These are phyloP conservation scores for Ophthalmolycus amberensis DNA, from an alignment of 2,113 vertebrate genomes.

Conservation along the genomic window DNA sequence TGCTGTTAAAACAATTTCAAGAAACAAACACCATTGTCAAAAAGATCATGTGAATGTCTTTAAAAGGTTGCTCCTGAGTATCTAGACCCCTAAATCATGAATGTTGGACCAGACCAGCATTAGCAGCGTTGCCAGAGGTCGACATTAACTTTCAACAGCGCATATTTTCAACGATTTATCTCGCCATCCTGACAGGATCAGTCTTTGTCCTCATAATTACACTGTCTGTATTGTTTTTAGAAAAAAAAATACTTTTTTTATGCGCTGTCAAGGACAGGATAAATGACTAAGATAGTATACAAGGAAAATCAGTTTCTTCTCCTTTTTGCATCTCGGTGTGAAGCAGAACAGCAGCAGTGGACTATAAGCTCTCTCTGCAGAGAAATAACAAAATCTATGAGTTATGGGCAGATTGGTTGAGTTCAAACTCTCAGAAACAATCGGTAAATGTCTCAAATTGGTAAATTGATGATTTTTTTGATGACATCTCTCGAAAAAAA, in stretches of 20 bases:
- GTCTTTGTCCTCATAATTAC: not conserved
- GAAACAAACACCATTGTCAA: constrained; percentile 5
- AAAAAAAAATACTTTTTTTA: not conserved
- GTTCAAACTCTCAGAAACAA: constrained; percentile 6
- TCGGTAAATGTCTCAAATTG: not conserved
- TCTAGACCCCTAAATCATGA: constrained; percentile 16
- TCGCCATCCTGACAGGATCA: not conserved
- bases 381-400: not conserved
- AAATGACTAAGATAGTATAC: not conserved
- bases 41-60: not conserved
- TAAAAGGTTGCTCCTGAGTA: constrained; percentile 3
- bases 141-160: not conserved
- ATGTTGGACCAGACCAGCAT: not conserved
- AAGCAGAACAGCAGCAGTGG: not conserved
- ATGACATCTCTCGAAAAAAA: not conserved
- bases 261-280: not conserved
- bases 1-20: not conserved
- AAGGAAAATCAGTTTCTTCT: not conserved
- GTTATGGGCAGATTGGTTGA: not conserved
- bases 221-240: constrained; percentile 12
- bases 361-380: not conserved
- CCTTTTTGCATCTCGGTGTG: not conserved
- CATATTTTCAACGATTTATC: not conserved
- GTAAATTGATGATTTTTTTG: not conserved
- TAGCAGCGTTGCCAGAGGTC: not conserved